Evolutionary conservation across 1,140 invertebrate species (phyloP), one percentile per base, ranked within the genome.

Genomic region (Drosophila ficusphila): DNA sequence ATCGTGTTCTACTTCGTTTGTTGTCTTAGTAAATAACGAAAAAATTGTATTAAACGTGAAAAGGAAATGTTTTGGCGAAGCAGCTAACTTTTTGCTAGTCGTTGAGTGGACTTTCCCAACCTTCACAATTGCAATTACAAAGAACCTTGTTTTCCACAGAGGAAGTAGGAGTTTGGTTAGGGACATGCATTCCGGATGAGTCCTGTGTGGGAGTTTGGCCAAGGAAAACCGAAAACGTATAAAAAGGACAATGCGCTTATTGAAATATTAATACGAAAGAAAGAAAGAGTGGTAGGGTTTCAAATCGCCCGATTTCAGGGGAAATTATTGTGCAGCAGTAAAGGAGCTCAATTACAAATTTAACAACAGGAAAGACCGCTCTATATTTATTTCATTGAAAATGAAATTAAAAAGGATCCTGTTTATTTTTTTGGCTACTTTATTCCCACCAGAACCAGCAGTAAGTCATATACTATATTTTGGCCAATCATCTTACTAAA

Each of bases 31-130:
- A 76, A 79, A 79, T 79, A 72, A 61, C 36, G 42, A 29, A 68
- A 57, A 73, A 79, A 73, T 86, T 79, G 61, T 54, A 76, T 85
- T 73, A 76, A 85, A 72, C 56, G 65, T 85, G 75, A 71, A 76
- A 76, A 65, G 57, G 61, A 49, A 58, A 57, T 64, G 65, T 54
- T 54, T 25, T 56, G 44, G 48, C 33, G 12, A 23, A 25, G 31
- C 11, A 53, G 67, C 52, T 19, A 4, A 27, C 16, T 14, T 68
- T 54, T 38, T 46, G 25, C 34, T 27, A 12, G 29, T 21, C 54
- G 58, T 39, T 49, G 53, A 39, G 62, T 56, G 39, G 36, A 54
- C 56, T 51, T 48, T 33, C 44, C 62, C 69, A 65, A 65, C 58
- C 75, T 79, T 79, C 77, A 67, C 49, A 42, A 36, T 58, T 81